phyloP scores from a whole-genome alignment of 2,797 vertebrate genomes.

The Semaprochilodus insignis region DNA sequence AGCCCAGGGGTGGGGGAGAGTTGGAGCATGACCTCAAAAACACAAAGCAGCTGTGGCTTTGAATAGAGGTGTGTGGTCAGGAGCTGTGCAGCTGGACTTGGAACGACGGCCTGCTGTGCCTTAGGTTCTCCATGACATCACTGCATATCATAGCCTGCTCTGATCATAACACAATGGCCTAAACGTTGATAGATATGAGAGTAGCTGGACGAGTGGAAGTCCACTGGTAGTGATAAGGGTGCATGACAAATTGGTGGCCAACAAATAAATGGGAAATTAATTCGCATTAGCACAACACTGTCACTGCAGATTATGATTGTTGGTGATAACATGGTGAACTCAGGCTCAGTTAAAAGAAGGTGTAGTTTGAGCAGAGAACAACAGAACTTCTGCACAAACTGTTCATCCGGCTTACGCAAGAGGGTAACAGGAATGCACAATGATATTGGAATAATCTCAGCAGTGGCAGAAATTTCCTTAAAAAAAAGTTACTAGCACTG shows the following conservation, averaged over 20 bases:
- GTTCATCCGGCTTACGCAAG: no score
- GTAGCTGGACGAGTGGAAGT: neutral
- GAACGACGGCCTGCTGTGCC: neutral
- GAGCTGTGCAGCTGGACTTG: conserved; percentile 10
- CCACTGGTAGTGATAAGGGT: neutral
- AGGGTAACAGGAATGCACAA: no score
- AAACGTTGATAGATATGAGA: neutral
- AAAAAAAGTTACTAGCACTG: no score
- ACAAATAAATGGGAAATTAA: no score
- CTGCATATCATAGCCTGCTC: neutral
- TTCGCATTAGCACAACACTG: no score
- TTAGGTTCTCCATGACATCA: conserved; percentile 26
- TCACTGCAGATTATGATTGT: no score
- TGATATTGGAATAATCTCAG: no score
- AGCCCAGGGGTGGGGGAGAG: conserved; percentile 79
- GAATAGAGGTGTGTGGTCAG: conserved; percentile 15
- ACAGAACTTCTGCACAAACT: no score
- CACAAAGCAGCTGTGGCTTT: conserved; percentile 77
- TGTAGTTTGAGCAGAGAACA: no score
- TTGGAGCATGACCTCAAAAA: conserved; percentile 73
- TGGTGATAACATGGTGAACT: no score
- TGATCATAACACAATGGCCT: neutral
- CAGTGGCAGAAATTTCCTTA: no score
- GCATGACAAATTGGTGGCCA: neutral
- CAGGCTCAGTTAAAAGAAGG: no score